Evolutionary conservation across 2,797 vertebrate species (phyloP).

Genomic region (Muscicapa striata): DNA sequence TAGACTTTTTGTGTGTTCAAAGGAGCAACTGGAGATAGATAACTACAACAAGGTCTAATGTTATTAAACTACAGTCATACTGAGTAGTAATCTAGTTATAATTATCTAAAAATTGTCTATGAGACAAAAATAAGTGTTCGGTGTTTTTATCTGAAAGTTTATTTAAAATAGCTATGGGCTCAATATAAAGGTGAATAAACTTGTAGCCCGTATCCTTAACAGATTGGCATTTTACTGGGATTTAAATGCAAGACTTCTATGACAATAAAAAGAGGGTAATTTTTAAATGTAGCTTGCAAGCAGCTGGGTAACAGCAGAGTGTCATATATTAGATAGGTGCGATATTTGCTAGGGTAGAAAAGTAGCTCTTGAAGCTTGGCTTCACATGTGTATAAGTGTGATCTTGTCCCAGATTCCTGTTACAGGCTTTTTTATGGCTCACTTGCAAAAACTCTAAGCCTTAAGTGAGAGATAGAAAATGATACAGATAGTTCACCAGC

Average conservation of each 20-base stretch:
- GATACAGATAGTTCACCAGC: background rate
- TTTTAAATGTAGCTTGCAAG: background rate
- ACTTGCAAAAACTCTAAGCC: background rate
- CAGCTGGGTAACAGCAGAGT: background rate
- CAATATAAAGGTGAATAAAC: background rate
- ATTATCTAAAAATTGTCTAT: background rate
- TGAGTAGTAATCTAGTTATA: background rate
- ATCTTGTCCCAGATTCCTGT: background rate
- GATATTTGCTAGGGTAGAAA: background rate
- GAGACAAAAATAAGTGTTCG: background rate
- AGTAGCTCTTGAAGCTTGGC: background rate
- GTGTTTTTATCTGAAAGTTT: background rate
- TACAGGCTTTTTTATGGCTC: background rate
- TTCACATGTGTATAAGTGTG: accelerated
- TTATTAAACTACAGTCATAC: background rate
- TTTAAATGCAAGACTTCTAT: background rate
- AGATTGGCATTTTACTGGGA: background rate
- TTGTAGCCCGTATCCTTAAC: background rate
- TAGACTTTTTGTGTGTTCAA: background rate
- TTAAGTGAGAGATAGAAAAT: background rate
- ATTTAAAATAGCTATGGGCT: background rate
- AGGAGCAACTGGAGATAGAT: background rate
- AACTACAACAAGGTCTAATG: background rate
- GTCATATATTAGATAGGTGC: background rate
- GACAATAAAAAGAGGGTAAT: background rate